Conservation (phyloP, 1,140 invertebrate species). For the Eupristina koningsbergeri region DNA sequence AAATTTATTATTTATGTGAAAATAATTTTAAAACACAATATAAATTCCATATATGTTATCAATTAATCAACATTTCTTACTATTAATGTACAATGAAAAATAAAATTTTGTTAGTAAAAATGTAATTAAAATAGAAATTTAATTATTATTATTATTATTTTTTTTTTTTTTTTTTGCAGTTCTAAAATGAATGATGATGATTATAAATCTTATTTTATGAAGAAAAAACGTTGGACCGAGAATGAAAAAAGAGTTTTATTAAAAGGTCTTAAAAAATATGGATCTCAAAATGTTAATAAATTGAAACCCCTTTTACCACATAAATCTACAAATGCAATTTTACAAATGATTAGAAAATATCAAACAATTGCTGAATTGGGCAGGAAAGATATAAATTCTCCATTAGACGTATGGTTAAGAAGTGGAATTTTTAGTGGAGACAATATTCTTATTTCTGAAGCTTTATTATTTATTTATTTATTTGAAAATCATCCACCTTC, state of each 20-base stretch:
- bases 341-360: constrained; percentile 49
- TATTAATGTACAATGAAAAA: background rate
- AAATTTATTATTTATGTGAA: background rate
- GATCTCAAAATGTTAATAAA: constrained; percentile 47
- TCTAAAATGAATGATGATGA: constrained; percentile 28
- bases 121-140: too few species aligned
- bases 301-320: constrained; percentile 49
- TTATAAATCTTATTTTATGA: constrained; percentile 7
- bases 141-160: background rate
- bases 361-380: constrained; percentile 20
- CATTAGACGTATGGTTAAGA: constrained; percentile 56
- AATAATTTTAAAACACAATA: background rate
- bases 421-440: constrained; percentile 49
- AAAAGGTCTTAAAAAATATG: constrained; percentile 52
- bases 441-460: constrained; percentile 52
- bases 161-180: background rate
- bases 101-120: background rate
- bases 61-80: background rate
- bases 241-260: constrained; percentile 53
- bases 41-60: background rate
- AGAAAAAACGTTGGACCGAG: constrained; percentile 48
- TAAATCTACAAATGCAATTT: constrained; percentile 35
- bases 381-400: constrained; percentile 32
- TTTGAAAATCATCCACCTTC: constrained; percentile 56
- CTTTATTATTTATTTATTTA: constrained; percentile 55